These are phyloP conservation scores for Mylabris phalerata DNA, from an alignment of 1,140 invertebrate genomes.

Conservation along the genomic window DNA sequence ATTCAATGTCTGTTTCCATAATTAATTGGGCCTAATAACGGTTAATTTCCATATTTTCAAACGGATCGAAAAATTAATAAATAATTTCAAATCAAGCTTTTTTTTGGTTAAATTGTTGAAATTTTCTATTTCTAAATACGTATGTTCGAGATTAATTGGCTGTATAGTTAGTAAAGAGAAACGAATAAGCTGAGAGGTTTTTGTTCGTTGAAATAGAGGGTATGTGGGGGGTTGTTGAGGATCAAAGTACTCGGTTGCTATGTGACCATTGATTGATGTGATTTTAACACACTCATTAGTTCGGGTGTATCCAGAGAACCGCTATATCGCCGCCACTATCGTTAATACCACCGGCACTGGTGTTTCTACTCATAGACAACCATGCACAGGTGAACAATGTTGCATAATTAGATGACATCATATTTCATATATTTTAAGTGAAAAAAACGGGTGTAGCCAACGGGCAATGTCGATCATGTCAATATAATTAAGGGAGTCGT, in stretches of 20 bases:
- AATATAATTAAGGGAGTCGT: too few species aligned
- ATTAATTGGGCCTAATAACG: not conserved
- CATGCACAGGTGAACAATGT: too few species aligned
- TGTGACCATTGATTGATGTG: constrained; percentile 40
- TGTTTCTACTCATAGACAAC: too few species aligned
- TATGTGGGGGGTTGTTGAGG: constrained; percentile 5
- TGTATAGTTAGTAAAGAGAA: constrained; percentile 8
- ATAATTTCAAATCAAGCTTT: not conserved
- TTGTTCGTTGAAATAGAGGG: too few species aligned
- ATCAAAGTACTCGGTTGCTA: constrained; percentile 33
- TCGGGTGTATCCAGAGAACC: constrained; percentile 3
- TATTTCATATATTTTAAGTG: too few species aligned
- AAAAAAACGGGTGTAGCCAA: too few species aligned
- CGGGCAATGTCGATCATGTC: too few species aligned
- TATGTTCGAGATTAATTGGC: constrained; percentile 16
- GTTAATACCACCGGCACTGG: too few species aligned
- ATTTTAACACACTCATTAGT: constrained; percentile 38
- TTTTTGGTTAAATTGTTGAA: constrained; percentile 2
- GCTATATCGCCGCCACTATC: too few species aligned
- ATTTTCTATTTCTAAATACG: constrained; percentile 2
- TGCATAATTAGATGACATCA: too few species aligned
- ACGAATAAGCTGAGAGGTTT: constrained; percentile 11
- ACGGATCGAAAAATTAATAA: constrained; percentile 4
- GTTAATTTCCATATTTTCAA: constrained; percentile 10
- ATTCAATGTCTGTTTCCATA: constrained; percentile 8